phyloP scores from a whole-genome alignment of 1,140 invertebrate species.

The Cyphomyrmex costatus region DNA sequence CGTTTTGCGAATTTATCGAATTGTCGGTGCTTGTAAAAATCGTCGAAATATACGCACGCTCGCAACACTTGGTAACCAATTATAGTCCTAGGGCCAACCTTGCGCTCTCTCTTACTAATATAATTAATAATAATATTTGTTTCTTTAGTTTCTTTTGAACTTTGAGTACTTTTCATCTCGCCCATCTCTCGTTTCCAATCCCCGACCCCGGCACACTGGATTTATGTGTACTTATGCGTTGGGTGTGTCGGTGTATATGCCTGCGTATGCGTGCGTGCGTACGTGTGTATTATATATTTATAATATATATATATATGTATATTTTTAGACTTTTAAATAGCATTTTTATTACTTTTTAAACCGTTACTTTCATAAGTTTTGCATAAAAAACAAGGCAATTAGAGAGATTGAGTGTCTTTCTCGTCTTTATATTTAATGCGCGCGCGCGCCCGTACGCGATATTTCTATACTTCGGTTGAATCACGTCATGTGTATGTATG shows the following conservation, averaged over 20 bases:
- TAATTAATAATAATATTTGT: conserved; percentile 73
- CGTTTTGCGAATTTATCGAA: conserved; percentile 21
- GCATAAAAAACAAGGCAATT: conserved; percentile 87
- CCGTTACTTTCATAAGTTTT: conserved; percentile 83
- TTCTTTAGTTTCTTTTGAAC: conserved; percentile 79
- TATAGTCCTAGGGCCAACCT: conserved; percentile 13
- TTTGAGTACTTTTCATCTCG: conserved; percentile 75
- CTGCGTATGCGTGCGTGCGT: conserved; percentile 65
- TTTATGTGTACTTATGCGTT: conserved; percentile 71
- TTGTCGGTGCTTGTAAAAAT: conserved; percentile 45
- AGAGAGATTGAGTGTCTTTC: conserved; percentile 82
- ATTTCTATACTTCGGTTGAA: conserved; percentile 70
- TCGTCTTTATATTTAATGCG: conserved; percentile 84
- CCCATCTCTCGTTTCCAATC: conserved; percentile 38
- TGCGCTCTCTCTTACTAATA: background rate
- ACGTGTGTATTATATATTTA: conserved; percentile 63
- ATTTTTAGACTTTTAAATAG: conserved; percentile 77
- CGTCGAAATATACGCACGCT: conserved; percentile 68
- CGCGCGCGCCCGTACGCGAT: conserved; percentile 71
- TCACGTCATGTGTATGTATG: conserved; percentile 67
- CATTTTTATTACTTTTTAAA: conserved; percentile 79
- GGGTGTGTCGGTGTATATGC: conserved; percentile 65
- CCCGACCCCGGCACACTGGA: conserved; percentile 62
- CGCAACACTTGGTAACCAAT: background rate
- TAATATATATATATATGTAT: conserved; percentile 47